These are phyloP conservation scores for Conistra vaccinii DNA, from an alignment of 2,888 invertebrate species.

Conservation along the genomic window DNA sequence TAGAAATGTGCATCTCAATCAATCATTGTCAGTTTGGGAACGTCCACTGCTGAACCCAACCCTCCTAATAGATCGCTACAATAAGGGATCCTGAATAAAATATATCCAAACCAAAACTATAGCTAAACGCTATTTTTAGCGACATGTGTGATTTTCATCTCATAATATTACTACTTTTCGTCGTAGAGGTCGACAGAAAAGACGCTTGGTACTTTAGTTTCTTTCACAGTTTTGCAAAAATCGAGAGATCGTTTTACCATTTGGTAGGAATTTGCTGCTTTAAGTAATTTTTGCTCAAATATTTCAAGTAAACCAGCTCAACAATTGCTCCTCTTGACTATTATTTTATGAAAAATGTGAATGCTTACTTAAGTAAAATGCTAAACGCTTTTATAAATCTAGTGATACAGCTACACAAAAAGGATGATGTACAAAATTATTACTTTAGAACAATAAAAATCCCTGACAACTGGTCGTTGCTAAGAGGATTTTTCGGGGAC, in stretches of 20 bases:
- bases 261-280: background rate
- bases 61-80: constrained; percentile 28
- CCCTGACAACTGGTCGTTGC: background rate
- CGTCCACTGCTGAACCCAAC: constrained; percentile 26
- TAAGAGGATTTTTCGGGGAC: constrained; percentile 18
- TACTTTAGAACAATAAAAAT: constrained; percentile 2
- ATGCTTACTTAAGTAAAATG: background rate
- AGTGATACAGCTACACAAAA: too few relatives aligned
- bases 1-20: constrained; percentile 54
- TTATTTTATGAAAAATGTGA: background rate
- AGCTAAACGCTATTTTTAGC: background rate
- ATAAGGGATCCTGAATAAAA: constrained; percentile 14
- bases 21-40: constrained; percentile 42
- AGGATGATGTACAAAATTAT: too few relatives aligned
- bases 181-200: background rate
- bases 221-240: background rate
- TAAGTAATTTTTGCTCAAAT: background rate
- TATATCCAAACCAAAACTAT: constrained; percentile 9
- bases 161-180: background rate
- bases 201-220: background rate
- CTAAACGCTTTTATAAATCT: too few relatives aligned
- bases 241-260: background rate
- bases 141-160: background rate
- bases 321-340: background rate
- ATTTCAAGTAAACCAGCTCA: background rate